Evolutionary conservation across 1,140 invertebrate genomes (phyloP).

Genomic region (Drosophila bifasciata): DNA sequence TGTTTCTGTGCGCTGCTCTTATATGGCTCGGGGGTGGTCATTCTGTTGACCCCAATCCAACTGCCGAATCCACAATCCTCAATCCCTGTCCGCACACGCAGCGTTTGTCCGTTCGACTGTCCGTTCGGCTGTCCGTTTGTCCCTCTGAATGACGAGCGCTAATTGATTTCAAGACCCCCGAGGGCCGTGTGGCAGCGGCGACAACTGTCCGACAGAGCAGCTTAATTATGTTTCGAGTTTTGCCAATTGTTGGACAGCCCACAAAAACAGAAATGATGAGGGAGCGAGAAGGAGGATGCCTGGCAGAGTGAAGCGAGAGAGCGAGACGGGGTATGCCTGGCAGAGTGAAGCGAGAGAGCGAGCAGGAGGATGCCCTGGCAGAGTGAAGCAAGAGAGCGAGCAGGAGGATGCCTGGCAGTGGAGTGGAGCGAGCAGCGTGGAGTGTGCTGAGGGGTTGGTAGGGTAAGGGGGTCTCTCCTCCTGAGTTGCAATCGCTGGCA

Average conservation of each 20-base stretch:
- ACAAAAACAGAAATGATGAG: neutral
- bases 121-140: neutral
- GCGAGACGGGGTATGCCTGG: too few species aligned
- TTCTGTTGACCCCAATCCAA: slow-evolving; percentile 5
- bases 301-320: too few species aligned
- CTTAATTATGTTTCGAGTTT: slow-evolving; percentile 76
- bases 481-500: slow-evolving; percentile 23
- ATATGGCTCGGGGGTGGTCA: slow-evolving; percentile 27
- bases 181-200: slow-evolving; percentile 23
- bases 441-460: too few species aligned
- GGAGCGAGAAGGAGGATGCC: neutral
- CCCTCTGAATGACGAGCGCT: slow-evolving; percentile 46
- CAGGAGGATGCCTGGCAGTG: too few species aligned
- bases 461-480: neutral
- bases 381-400: too few species aligned
- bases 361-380: too few species aligned
- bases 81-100: slow-evolving; percentile 3
- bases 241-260: slow-evolving; percentile 63
- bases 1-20: slow-evolving; percentile 8
- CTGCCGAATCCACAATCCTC: slow-evolving; percentile 1
- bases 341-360: too few species aligned
- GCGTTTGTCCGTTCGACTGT: neutral
- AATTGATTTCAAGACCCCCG: slow-evolving; percentile 72
- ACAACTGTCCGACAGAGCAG: slow-evolving; percentile 38
- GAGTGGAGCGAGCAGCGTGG: too few species aligned